These are phyloP conservation scores for Onthophagus taurus DNA, from an alignment of 1,140 invertebrate species.

Conservation along the genomic window DNA sequence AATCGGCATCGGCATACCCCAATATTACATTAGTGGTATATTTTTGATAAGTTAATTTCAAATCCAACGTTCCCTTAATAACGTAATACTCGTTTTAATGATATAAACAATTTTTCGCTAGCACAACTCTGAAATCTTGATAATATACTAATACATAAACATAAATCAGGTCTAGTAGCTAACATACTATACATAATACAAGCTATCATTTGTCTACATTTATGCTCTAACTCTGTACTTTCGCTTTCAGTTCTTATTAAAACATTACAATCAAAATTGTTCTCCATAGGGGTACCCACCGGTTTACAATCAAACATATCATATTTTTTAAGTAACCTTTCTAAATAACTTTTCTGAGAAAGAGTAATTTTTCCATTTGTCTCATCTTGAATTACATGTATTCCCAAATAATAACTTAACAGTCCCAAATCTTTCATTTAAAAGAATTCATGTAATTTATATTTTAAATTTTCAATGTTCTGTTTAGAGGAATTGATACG, in stretches of 20 bases:
- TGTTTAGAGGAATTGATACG: no score
- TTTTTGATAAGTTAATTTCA: constrained; percentile 15
- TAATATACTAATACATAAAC: constrained; percentile 8
- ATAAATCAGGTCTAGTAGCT: constrained; percentile 17
- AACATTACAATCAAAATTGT: constrained; percentile 9
- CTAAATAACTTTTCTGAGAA: constrained; percentile 11
- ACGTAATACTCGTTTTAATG: constrained; percentile 25
- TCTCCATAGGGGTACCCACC: constrained; percentile 9
- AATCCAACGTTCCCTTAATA: constrained; percentile 27
- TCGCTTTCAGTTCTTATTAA: constrained; percentile 5
- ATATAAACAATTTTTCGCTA: background rate
- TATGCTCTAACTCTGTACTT: constrained; percentile 15
- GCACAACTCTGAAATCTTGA: constrained; percentile 13
- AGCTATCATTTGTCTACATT: constrained; percentile 16
- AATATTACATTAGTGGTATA: constrained; percentile 20
- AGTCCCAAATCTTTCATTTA: constrained; percentile 15
- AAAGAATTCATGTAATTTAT: constrained; percentile 6
- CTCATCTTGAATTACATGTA: constrained; percentile 7
- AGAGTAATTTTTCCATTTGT: background rate
- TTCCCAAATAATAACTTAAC: constrained; percentile 12
- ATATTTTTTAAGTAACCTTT: constrained; percentile 8
- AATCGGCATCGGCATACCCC: constrained; percentile 32
- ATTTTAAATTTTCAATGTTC: no score
- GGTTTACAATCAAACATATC: constrained; percentile 14
- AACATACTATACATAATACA: constrained; percentile 19